phyloP scores from a whole-genome alignment of 2,888 invertebrate genomes.

The Torymus texanus region DNA sequence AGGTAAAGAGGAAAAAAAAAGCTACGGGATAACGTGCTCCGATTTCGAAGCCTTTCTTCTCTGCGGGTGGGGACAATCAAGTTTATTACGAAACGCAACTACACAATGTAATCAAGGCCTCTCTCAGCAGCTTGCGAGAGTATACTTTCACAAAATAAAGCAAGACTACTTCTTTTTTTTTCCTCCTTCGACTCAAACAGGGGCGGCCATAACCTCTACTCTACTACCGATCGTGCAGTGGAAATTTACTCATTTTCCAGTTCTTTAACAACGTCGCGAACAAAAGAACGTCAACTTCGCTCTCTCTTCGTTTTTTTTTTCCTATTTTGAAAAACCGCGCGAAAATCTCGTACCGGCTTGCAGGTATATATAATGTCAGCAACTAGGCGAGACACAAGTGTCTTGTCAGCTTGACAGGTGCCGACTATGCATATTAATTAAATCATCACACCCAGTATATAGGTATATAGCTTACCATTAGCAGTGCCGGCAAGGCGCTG shows the following conservation, averaged over 20 bases:
- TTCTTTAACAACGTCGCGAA: background rate
- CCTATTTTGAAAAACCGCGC: background rate
- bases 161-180: conserved; percentile 5
- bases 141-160: conserved; percentile 32
- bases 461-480: no score
- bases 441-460: background rate
- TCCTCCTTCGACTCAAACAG: background rate
- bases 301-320: background rate
- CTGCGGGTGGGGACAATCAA: background rate
- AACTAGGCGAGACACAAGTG: background rate
- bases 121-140: no score
- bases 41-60: no score
- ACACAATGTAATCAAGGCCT: conserved; percentile 18
- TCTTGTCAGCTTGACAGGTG: background rate
- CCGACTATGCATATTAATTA: background rate
- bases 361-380: background rate
- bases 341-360: background rate
- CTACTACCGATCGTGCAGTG: background rate
- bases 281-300: background rate
- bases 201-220: conserved; percentile 21
- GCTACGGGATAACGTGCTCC: no score
- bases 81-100: background rate
- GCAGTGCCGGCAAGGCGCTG: background rate
- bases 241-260: background rate
- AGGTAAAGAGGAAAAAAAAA: no score